These are phyloP conservation scores for Andrena fulva DNA, from an alignment of 2,888 invertebrate genomes.

Conservation along the genomic window DNA sequence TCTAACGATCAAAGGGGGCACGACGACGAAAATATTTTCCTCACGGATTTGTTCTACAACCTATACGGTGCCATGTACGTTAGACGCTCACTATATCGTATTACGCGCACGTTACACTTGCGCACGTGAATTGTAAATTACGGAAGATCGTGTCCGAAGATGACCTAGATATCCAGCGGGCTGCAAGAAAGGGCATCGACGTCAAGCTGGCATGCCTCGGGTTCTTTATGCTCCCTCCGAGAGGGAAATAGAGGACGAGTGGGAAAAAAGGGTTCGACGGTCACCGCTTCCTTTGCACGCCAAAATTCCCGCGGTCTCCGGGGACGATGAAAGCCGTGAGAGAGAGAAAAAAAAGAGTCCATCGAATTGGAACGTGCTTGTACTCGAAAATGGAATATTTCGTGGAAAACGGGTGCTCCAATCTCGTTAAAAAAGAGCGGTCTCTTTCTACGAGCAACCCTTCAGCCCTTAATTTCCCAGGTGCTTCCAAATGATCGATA, in stretches of 20 bases:
- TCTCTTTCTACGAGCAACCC: not conserved
- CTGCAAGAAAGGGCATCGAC: slow-evolving; percentile 80
- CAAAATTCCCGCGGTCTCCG: slow-evolving; percentile 71
- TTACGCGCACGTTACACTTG: slow-evolving; percentile 64
- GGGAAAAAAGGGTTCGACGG: slow-evolving; percentile 74
- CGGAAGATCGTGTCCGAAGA: slow-evolving; percentile 80
- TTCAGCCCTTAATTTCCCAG: too few species aligned
- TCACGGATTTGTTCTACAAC: slow-evolving; percentile 35
- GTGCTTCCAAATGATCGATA: too few species aligned
- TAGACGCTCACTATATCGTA: slow-evolving; percentile 35
- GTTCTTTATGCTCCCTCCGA: slow-evolving; percentile 64
- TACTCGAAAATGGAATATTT: slow-evolving; percentile 33
- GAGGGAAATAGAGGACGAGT: slow-evolving; percentile 45
- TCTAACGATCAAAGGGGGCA: not conserved
- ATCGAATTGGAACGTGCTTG: slow-evolving; percentile 19
- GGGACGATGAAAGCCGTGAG: slow-evolving; percentile 64
- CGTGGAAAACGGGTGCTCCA: slow-evolving; percentile 28
- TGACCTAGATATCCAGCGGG: slow-evolving; percentile 81
- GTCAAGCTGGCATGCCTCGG: slow-evolving; percentile 65
- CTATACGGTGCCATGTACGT: slow-evolving; percentile 33
- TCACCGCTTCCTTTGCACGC: slow-evolving; percentile 75
- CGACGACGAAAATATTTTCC: slow-evolving; percentile 10
- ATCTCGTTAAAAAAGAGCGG: not conserved
- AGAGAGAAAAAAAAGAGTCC: slow-evolving; percentile 43
- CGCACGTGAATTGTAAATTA: slow-evolving; percentile 75